phyloP scores from a whole-genome alignment of 2,797 vertebrate species.

The Sciaenops ocellatus region DNA sequence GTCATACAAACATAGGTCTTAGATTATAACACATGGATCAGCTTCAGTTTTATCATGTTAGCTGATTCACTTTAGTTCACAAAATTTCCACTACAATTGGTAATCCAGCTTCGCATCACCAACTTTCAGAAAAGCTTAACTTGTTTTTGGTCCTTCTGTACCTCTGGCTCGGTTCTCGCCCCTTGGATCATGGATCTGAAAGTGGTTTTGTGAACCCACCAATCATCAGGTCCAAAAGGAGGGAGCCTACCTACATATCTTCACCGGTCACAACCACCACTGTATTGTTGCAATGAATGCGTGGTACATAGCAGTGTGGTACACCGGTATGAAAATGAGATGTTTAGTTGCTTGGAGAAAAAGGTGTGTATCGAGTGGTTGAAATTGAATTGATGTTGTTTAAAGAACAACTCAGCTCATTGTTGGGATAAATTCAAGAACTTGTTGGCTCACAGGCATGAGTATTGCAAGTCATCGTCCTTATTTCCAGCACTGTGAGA shows the following conservation, averaged over 20 bases:
- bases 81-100: neutral
- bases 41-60: neutral
- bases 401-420: neutral
- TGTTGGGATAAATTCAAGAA: neutral
- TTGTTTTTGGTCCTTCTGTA: neutral
- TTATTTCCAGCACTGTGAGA: neutral
- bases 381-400: neutral
- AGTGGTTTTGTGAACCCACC: constrained; percentile 36
- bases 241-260: constrained; percentile 12
- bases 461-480: neutral
- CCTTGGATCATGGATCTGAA: constrained; percentile 27
- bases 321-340: constrained; percentile 51
- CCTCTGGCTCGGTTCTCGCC: neutral
- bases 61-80: neutral
- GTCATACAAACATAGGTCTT: neutral
- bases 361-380: constrained; percentile 15
- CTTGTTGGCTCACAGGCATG: neutral
- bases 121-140: neutral
- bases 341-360: constrained; percentile 14
- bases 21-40: neutral
- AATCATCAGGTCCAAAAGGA: constrained; percentile 46
- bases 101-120: neutral
- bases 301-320: constrained; percentile 28
- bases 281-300: constrained; percentile 46
- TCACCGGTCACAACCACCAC: neutral